These are phyloP conservation scores for Hermaeophaga mercurialis DNA, from an alignment of 2,888 invertebrate genomes.

Conservation along the genomic window DNA sequence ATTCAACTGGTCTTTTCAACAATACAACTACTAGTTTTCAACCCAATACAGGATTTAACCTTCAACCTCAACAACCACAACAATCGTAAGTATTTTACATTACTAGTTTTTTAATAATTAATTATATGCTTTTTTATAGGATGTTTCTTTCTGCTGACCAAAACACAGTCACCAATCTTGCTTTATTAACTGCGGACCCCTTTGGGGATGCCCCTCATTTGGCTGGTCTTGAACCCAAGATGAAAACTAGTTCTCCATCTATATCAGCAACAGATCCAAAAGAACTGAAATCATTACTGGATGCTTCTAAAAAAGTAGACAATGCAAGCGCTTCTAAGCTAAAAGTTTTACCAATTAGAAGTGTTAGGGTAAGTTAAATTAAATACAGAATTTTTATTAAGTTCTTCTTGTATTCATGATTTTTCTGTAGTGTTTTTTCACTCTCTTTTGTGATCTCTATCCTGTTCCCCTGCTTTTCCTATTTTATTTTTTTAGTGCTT, in stretches of 20 bases:
- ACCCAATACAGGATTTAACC: slow-evolving; percentile 54
- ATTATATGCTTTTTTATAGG: slow-evolving; percentile 35
- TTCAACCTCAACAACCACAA: slow-evolving; percentile 44
- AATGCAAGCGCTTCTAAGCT: slow-evolving; percentile 40
- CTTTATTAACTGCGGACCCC: slow-evolving; percentile 44
- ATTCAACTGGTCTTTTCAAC: slow-evolving; percentile 36
- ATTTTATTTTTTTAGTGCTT: no score
- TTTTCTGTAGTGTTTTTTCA: no score
- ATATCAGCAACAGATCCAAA: slow-evolving; percentile 50
- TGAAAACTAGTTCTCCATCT: slow-evolving; percentile 31
- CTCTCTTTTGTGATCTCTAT: no score
- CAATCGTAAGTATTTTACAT: slow-evolving; percentile 40
- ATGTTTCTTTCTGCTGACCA: slow-evolving; percentile 40
- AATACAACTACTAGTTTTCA: slow-evolving; percentile 34
- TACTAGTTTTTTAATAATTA: not conserved
- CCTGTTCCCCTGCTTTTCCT: no score
- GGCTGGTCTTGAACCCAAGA: slow-evolving; percentile 47
- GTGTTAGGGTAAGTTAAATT: slow-evolving; percentile 38
- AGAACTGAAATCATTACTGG: slow-evolving; percentile 49
- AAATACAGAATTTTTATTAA: not conserved
- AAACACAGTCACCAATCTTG: slow-evolving; percentile 39
- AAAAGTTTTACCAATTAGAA: slow-evolving; percentile 45
- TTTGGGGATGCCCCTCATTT: slow-evolving; percentile 50
- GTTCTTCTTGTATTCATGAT: not conserved
- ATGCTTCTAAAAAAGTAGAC: slow-evolving; percentile 47